Percentiles rank a stretch among this genome's conserved stretches.
These are phyloP conservation scores for Penaeus vannamei DNA, from an alignment of 1,140 invertebrate genomes.

Conservation along the genomic window DNA sequence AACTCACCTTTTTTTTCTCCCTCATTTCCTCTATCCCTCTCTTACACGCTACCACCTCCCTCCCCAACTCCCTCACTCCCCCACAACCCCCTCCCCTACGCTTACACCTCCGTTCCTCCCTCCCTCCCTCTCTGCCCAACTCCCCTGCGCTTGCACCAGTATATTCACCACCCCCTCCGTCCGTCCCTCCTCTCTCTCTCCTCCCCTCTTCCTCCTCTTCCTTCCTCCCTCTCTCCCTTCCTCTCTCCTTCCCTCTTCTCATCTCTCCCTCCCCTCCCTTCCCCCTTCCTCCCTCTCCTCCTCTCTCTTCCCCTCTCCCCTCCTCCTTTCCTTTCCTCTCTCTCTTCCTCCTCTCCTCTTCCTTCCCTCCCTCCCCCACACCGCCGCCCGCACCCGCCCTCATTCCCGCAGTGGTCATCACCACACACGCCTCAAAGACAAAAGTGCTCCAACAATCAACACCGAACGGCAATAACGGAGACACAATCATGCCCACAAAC, in stretches of 20 bases:
- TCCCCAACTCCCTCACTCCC: background rate
- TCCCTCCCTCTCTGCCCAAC: conserved; percentile 1
- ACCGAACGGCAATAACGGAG: background rate
- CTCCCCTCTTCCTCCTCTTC: background rate
- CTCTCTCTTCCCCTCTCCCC: background rate
- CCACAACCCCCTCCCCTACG: background rate
- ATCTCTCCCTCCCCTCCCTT: background rate
- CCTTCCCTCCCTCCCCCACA: background rate
- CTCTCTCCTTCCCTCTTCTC: conserved; percentile 1
- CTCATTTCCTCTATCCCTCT: too few species aligned
- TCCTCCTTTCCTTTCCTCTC: background rate
- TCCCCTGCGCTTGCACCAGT: background rate
- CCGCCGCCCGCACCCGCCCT: too few species aligned
- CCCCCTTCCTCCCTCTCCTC: background rate
- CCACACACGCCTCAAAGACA: background rate
- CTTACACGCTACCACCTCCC: too few species aligned
- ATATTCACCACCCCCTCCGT: background rate
- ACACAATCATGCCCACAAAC: too few species aligned
- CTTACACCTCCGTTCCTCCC: conserved; percentile 12
- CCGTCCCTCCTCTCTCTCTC: background rate
- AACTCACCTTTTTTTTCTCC: too few species aligned
- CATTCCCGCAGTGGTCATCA: too few species aligned
- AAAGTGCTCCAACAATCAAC: background rate
- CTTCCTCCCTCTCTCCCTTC: background rate
- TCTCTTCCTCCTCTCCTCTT: background rate